Percentiles rank a stretch among this genome's conserved stretches.
These are phyloP conservation scores for Salminus brasiliensis DNA, from an alignment of 2,113 vertebrate genomes.

Conservation along the genomic window DNA sequence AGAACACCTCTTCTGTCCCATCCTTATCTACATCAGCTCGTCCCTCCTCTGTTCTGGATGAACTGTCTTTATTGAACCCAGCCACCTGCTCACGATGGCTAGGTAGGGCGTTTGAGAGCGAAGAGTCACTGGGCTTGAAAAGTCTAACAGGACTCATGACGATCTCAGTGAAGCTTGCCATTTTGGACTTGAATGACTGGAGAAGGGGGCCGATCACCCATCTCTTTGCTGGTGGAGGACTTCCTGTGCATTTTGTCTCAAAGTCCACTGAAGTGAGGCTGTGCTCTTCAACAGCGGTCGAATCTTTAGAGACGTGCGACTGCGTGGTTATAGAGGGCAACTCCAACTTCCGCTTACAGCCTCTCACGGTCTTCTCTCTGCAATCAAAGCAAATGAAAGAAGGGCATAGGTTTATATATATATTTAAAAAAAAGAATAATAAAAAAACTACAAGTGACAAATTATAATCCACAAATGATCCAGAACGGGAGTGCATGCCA, in stretches of 20 bases:
- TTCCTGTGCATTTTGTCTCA: conserved; percentile 41
- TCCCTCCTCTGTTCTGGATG: neutral
- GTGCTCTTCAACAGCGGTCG: conserved; percentile 8
- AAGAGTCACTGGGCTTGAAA: conserved; percentile 62
- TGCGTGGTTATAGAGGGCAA: conserved; percentile 7
- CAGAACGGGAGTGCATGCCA: no score
- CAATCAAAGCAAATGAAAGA: neutral
- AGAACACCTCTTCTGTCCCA: neutral
- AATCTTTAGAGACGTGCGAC: conserved; percentile 2
- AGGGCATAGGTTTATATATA: neutral
- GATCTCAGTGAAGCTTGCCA: conserved; percentile 88
- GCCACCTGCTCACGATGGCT: neutral
- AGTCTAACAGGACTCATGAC: conserved; percentile 83
- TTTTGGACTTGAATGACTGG: conserved; percentile 84
- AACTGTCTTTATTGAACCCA: neutral
- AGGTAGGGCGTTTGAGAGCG: neutral
- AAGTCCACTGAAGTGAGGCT: neutral
- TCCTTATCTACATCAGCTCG: neutral
- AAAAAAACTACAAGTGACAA: no score
- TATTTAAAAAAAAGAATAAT: no score
- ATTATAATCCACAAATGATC: no score
- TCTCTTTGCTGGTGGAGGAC: conserved; percentile 54
- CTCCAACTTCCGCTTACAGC: neutral
- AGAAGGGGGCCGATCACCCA: conserved; percentile 86
- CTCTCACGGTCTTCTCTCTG: conserved; percentile 45